phyloP scores from a whole-genome alignment of 2,888 invertebrate species.

The Stictocephala bisonia region DNA sequence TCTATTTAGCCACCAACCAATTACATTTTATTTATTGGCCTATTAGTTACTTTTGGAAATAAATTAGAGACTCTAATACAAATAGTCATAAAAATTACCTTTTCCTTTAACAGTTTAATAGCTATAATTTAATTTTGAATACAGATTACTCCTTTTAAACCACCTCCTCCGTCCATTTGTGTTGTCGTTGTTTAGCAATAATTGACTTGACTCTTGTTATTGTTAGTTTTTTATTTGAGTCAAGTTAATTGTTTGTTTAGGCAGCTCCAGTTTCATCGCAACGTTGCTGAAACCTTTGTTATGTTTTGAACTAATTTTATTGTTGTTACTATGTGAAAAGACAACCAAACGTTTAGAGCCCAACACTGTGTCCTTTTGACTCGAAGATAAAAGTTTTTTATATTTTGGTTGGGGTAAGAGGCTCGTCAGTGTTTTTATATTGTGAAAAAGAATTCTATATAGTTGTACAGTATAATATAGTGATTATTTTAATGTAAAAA shows the following conservation, averaged over 20 bases:
- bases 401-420: constrained; percentile 43
- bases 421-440: constrained; percentile 42
- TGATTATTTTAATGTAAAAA: constrained; percentile 51
- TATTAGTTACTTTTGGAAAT: too few species aligned
- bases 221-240: constrained; percentile 28
- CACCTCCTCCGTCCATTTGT: constrained; percentile 25
- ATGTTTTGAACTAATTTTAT: constrained; percentile 43
- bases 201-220: too few species aligned
- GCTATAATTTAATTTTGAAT: too few species aligned
- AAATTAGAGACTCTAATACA: too few species aligned
- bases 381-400: constrained; percentile 32
- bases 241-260: background rate
- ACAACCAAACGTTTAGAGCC: constrained; percentile 22
- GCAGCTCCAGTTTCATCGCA: background rate
- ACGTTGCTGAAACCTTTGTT: constrained; percentile 29
- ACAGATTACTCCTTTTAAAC: too few species aligned
- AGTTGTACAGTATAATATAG: constrained; percentile 50
- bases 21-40: too few species aligned
- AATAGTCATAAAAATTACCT: too few species aligned
- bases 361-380: constrained; percentile 9
- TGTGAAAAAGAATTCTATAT: constrained; percentile 48
- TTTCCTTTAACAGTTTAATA: too few species aligned
- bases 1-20: too few species aligned
- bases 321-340: constrained; percentile 41
- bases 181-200: too few species aligned